Evolutionary conservation across 2,888 invertebrate genomes (phyloP).

Genomic region (Globia sparganii): DNA sequence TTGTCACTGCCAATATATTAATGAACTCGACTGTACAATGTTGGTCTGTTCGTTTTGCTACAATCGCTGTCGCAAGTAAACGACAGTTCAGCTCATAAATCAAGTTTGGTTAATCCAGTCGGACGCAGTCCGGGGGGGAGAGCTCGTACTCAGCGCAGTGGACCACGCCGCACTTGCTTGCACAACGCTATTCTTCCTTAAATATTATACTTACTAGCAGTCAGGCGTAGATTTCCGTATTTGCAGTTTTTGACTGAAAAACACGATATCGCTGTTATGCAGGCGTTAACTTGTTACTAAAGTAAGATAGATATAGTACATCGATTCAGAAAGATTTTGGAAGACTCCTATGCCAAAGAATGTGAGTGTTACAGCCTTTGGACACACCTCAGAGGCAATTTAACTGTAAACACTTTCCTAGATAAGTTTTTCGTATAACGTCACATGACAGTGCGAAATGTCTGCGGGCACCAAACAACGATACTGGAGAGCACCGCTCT

Average conservation of each 20-base stretch:
- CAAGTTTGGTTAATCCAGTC: constrained; percentile 56
- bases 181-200: constrained; percentile 44
- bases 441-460: constrained; percentile 13
- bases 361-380: neutral
- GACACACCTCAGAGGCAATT: neutral
- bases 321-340: neutral
- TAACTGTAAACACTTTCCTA: neutral
- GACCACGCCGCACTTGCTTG: constrained; percentile 53
- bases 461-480: constrained; percentile 1
- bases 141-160: constrained; percentile 29
- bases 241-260: constrained; percentile 28
- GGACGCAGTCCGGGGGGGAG: constrained; percentile 14
- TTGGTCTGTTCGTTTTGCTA: constrained; percentile 51
- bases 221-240: constrained; percentile 23
- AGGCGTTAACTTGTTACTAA: neutral
- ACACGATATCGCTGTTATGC: neutral
- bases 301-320: neutral
- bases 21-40: too few relatives aligned
- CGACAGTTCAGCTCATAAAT: constrained; percentile 57
- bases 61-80: constrained; percentile 61
- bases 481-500: neutral
- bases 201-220: constrained; percentile 22
- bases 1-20: too few relatives aligned
- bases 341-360: neutral
- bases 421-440: constrained; percentile 15